Conservation (phyloP, 2,797 vertebrate genomes). For the Chromis chromis region DNA sequence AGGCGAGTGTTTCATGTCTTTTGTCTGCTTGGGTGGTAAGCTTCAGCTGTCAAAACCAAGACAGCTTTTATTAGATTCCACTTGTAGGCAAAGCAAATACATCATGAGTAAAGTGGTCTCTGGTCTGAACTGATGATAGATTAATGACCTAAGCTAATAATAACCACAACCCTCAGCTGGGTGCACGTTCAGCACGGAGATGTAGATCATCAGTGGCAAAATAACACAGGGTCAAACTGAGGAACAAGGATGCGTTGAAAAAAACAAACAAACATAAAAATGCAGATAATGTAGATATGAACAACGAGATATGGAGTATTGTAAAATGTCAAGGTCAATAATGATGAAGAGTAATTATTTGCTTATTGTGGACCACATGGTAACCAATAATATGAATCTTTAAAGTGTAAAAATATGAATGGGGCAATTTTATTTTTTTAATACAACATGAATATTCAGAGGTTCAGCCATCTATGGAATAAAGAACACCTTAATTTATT, state of each 20-base stretch:
- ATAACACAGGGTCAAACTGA: slow-evolving; percentile 22
- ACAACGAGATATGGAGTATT: not conserved
- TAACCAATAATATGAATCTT: not conserved
- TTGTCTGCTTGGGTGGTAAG: slow-evolving; percentile 60
- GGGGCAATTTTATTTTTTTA: not conserved
- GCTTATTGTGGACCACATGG: not conserved
- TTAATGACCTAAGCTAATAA: slow-evolving; percentile 56
- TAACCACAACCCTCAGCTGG: slow-evolving; percentile 40
- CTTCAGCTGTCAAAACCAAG: slow-evolving; percentile 51
- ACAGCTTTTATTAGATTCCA: slow-evolving; percentile 63
- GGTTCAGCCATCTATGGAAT: not conserved
- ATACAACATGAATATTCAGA: no score
- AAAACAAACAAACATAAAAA: not conserved
- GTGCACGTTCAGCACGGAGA: slow-evolving; percentile 36
- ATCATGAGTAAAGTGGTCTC: slow-evolving; percentile 44
- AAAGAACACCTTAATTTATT: not conserved
- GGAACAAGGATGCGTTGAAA: slow-evolving; percentile 3
- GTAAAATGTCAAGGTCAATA: not conserved
- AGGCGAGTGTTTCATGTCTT: slow-evolving; percentile 18
- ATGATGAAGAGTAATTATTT: not conserved
- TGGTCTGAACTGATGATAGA: slow-evolving; percentile 55
- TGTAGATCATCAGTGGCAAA: slow-evolving; percentile 8
- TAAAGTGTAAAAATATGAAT: not conserved
- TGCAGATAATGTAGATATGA: not conserved
- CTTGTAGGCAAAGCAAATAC: slow-evolving; percentile 57